These are phyloP conservation scores for Apostichopus californicus DNA, from an alignment of 35 echinoderm and acorn worm species.

Conservation along the genomic window DNA sequence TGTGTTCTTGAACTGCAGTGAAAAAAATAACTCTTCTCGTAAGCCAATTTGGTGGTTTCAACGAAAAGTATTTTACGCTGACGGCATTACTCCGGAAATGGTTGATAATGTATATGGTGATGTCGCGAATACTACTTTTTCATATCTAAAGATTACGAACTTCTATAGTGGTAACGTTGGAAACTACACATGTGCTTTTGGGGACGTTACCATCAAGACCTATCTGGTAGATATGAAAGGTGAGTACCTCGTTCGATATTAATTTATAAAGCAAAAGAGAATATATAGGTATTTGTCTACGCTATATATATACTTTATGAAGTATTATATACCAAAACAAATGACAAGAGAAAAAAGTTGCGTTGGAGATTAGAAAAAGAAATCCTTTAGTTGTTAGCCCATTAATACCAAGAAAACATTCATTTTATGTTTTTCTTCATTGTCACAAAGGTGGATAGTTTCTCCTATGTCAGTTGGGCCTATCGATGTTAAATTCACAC, in stretches of 20 bases:
- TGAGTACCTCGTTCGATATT: not conserved
- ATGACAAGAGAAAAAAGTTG: no score
- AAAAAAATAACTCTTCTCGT: not conserved
- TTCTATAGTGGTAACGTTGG: not conserved
- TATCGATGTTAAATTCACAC: no score
- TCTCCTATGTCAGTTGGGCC: no score
- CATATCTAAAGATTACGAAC: slow-evolving; percentile 13
- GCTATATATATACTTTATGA: no score
- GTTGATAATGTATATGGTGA: not conserved
- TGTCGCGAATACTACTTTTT: not conserved
- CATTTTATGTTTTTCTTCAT: no score
- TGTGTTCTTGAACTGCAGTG: not conserved
- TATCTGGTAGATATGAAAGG: not conserved
- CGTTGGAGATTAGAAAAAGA: no score
- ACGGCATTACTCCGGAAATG: not conserved
- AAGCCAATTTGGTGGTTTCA: slow-evolving; percentile 11
- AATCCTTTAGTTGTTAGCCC: no score
- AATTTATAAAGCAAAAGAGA: no score
- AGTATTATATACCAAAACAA: no score
- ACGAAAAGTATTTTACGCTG: not conserved
- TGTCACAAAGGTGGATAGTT: no score
- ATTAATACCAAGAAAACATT: no score
- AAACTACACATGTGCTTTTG: slow-evolving; percentile 22
- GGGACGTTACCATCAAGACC: not conserved
- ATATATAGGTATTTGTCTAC: no score